Evolutionary conservation across 2,797 vertebrate genomes (phyloP), one percentile per base, ranked within the genome.

Genomic region (Geotrypetes seraphini): DNA sequence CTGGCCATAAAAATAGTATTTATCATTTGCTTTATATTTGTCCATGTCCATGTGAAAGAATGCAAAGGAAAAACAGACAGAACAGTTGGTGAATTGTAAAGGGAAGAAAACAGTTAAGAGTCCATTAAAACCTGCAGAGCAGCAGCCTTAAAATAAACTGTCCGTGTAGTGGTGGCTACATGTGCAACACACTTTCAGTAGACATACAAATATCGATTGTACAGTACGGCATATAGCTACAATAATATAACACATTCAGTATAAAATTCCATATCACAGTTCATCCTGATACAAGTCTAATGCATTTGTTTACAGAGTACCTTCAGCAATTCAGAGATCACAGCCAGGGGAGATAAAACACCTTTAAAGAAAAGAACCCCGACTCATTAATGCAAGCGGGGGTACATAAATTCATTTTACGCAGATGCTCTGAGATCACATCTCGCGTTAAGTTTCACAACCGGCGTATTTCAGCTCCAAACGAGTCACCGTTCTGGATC

Each of bases 1-100:
- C 72, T 78, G 77, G 79, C 68, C 72, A 81, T 62, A 73, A 69
- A 75, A 79, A 75, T 70, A 75, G 66, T 66, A 53, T 66, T 55
- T 53, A 36, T 56, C 39, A n/a, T 63, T 66, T 49, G 61, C 53
- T 33, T 28, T 49, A 53, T 41, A 41, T 67, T 57, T 70, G 52
- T 62, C 69, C 71, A 75, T 73, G 72, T 75, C 73, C 47, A 57
- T 61, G 50, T 51, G 53, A 68, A 57, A 63, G 68, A 64, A 75
- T 60, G 58, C 60, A 36, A 57, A 69, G 57, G 38, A 64, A 61
- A 65, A 63, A 47, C 57, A 38, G 23, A 11, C 18, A 19, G 15
- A 65, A 26, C 49, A 59, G 63, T 42, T 53, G 57, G 58, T 44
- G 37, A 59, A 53, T 39, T 63, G 44, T 36, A 58, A 66, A 60